These are phyloP conservation scores for Cephus pygmeus DNA, from an alignment of 2,888 invertebrate species.

Conservation along the genomic window DNA sequence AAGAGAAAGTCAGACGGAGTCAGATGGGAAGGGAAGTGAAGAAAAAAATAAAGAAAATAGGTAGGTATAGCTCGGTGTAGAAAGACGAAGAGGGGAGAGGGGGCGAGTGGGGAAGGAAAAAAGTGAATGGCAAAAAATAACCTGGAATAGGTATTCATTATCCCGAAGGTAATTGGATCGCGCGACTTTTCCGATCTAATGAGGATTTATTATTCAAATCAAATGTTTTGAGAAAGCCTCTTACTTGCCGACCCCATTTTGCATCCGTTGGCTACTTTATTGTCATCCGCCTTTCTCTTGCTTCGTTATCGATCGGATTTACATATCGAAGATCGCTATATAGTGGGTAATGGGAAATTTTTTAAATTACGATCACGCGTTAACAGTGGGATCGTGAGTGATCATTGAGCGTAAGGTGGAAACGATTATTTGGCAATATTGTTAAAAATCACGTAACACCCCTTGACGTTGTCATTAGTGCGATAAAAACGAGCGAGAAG, in stretches of 20 bases:
- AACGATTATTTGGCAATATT: not conserved
- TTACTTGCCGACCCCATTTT: conserved; percentile 26
- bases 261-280: not conserved
- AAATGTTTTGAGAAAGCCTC: conserved; percentile 45
- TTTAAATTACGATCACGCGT: not conserved
- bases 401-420: not conserved
- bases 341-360: not conserved
- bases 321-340: not conserved
- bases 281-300: not conserved
- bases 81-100: conserved; percentile 9
- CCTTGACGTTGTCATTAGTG: not conserved
- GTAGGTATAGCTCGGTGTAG: not conserved
- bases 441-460: not conserved
- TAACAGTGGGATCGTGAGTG: not conserved
- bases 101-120: conserved; percentile 15
- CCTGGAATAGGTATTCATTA: conserved; percentile 52
- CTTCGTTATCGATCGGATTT: not conserved
- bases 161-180: conserved; percentile 55
- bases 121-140: conserved; percentile 28
- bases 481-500: not conserved
- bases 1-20: conserved; percentile 10
- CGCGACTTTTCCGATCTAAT: conserved; percentile 46
- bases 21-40: conserved; percentile 3
- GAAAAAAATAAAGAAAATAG: conserved; percentile 5
- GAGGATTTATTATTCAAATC: conserved; percentile 56